A percentile compares a stretch with the other conserved stretches of the same genome.
These are phyloP conservation scores for Ahaetulla prasina DNA, from an alignment of 2,113 vertebrate species.

Conservation along the genomic window DNA sequence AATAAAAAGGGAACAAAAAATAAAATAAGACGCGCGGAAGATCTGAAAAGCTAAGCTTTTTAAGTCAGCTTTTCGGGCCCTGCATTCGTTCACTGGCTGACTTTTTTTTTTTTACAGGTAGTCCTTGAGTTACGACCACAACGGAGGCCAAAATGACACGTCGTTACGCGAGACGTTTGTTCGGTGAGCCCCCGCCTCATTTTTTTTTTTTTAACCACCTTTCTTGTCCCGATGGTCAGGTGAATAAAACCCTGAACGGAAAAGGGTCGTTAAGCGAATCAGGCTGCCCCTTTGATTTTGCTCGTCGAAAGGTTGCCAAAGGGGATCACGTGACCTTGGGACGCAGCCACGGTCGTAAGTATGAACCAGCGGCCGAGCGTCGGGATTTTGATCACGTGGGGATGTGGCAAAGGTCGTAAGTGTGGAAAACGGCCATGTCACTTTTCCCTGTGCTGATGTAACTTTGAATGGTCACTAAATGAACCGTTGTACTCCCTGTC, in stretches of 20 bases:
- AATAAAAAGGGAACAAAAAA: background rate
- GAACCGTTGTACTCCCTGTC: background rate
- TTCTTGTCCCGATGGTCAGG: background rate
- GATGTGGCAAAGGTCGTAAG: background rate
- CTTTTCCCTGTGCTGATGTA: background rate
- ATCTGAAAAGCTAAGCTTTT: background rate
- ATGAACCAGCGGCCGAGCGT: background rate
- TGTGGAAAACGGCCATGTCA: background rate
- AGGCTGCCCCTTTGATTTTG: background rate
- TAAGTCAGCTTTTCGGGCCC: no score
- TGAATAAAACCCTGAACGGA: background rate
- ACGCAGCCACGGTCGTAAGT: background rate
- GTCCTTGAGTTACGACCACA: background rate
- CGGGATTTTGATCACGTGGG: background rate
- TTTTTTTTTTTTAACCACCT: no score
- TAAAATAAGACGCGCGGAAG: background rate
- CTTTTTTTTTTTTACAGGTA: background rate
- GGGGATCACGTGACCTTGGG: background rate
- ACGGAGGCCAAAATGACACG: background rate
- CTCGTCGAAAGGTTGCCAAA: background rate
- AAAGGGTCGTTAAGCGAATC: background rate
- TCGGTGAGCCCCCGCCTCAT: no score
- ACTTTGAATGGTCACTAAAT: background rate
- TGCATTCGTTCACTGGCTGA: fast-evolving
- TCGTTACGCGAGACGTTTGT: background rate